Evolutionary conservation across 2,888 invertebrate species (phyloP), one percentile per base, ranked within the genome.

Genomic region (Yponomeuta plumbellus): DNA sequence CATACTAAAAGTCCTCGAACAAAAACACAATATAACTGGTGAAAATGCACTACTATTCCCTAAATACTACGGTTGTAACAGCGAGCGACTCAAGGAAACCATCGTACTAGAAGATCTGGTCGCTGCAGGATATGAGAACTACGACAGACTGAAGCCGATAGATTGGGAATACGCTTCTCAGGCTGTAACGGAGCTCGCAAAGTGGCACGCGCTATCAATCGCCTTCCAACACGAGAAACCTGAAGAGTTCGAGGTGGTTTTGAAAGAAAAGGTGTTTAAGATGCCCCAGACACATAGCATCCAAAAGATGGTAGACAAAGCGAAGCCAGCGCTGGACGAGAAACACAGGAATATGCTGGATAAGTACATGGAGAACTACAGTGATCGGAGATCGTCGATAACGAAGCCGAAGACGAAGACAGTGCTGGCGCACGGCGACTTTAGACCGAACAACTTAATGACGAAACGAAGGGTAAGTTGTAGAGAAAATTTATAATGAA

Each of bases 191-290:
- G 76, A 76, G 23, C 71, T 90, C 26, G 88, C 85, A 0, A 85
- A 84, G 68, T 77, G 86, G 67, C 91, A 91, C 70, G 89, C 89
- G 0, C 68, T 88, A 0, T 86, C 88, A 0, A 76, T 83, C 21
- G 83, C 80, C 17, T 74, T 73, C 65, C 66, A 67, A 4, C 64
- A 74, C 8, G 71, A 78, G 58, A 67, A 81, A 5, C 86, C 86
- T 0, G 80, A 84, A 40, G 74, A 78, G 21, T 88, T 80, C 65
- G 52, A 74, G 2, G 68, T 73, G 34, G 61, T 80, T 0, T n/a
- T 75, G 0, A 66, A 70, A 0, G 67, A 70, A 0, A 68, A 77
- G 56, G 71, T 68, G 34, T 76, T 72, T 62, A 70, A 69, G 3
- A 67, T 71, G 17, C 34, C 57, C 4, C 13, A 59, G 17, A 64